A percentile compares a stretch with the other conserved stretches of the same genome.
These are phyloP conservation scores for Mormyrus lacerda DNA, from an alignment of 2,113 vertebrate genomes.

Conservation along the genomic window DNA sequence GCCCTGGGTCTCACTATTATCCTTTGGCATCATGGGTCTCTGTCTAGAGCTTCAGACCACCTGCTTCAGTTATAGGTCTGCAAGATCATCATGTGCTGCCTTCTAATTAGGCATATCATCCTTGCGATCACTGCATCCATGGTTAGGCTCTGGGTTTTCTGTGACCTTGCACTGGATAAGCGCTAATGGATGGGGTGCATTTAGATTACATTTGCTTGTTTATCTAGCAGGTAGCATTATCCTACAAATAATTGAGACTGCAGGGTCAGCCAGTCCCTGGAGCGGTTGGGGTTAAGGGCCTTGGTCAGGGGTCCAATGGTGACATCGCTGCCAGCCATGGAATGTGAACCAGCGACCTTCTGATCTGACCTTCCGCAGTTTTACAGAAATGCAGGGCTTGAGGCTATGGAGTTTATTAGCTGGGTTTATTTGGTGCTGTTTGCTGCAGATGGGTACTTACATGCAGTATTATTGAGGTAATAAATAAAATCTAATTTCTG, in stretches of 20 bases:
- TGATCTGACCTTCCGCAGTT: not conserved
- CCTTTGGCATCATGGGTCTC: not conserved
- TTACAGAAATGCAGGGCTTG: not conserved
- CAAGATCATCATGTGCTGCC: not conserved
- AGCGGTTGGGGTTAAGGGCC: not conserved
- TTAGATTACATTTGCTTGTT: not conserved
- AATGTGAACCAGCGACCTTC: not conserved
- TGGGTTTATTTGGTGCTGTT: not conserved
- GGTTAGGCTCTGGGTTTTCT: not conserved
- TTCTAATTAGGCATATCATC: not conserved
- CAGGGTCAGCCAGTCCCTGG: not conserved
- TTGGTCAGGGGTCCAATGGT: not conserved
- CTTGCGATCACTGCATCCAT: not conserved
- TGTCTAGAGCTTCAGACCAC: not conserved
- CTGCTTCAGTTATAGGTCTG: not conserved
- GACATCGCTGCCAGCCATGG: not conserved
- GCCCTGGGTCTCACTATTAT: not conserved
- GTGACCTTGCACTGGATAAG: not conserved
- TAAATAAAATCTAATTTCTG: not conserved
- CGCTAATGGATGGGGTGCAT: not conserved
- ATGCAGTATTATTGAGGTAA: not conserved
- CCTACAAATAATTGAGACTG: not conserved
- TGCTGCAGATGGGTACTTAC: not conserved
- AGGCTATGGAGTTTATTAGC: not conserved
- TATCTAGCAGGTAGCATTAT: not conserved